phyloP scores from a whole-genome alignment of 2,113 vertebrate species.

The Catagonus wagneri region DNA sequence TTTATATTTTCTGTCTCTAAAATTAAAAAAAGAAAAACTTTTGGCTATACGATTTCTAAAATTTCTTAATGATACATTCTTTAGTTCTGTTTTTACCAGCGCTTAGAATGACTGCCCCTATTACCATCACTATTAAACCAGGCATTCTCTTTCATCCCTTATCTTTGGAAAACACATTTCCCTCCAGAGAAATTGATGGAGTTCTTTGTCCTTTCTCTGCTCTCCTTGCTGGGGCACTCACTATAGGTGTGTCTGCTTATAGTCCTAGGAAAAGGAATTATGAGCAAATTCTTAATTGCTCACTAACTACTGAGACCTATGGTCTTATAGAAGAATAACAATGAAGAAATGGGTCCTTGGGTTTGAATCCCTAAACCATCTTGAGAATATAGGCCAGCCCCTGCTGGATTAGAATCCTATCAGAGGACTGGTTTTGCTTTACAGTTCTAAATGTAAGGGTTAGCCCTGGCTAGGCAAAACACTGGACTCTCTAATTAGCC shows the following conservation, averaged over 20 bases:
- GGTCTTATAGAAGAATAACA: background rate
- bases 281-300: background rate
- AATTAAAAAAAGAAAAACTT: background rate
- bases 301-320: background rate
- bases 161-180: background rate
- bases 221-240: background rate
- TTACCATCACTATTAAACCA: background rate
- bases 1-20: background rate
- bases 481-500: conserved; percentile 87
- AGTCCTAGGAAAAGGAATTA: background rate
- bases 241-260: background rate
- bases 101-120: background rate
- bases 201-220: background rate
- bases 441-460: conserved; percentile 67
- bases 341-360: conserved; percentile 43
- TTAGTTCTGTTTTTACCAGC: background rate
- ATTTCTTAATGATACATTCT: background rate
- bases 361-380: conserved; percentile 41
- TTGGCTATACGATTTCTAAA: background rate
- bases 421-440: conserved; percentile 80
- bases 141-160: background rate
- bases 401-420: background rate
- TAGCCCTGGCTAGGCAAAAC: conserved; percentile 79
- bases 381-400: conserved; percentile 3
- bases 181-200: background rate